These are phyloP conservation scores for Cephus spinipes DNA, from an alignment of 2,888 invertebrate species.

Conservation along the genomic window DNA sequence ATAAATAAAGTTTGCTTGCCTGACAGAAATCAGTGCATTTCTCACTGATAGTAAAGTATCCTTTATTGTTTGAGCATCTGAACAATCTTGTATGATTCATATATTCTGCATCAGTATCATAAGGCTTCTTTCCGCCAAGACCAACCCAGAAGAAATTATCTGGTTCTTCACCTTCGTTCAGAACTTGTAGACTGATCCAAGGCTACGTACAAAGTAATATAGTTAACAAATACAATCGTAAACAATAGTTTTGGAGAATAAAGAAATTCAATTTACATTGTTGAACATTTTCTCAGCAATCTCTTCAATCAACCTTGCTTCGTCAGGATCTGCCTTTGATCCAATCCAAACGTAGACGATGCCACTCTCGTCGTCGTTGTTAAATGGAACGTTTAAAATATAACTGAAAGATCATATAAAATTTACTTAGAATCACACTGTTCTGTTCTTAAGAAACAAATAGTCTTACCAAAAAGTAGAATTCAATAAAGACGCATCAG, in stretches of 20 bases:
- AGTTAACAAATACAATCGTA: neutral
- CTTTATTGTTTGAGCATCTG: constrained; percentile 99
- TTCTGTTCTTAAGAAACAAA: neutral
- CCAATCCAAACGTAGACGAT: constrained; percentile 98
- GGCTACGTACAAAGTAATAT: constrained; percentile 52
- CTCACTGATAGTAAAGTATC: constrained; percentile 98
- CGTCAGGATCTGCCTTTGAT: constrained; percentile 84
- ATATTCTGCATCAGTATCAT: constrained; percentile 89
- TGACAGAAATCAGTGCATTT: constrained; percentile 99
- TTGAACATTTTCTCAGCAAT: constrained; percentile 95
- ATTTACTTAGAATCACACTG: constrained; percentile 4
- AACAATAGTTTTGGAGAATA: constrained; percentile 12
- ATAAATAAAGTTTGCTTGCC: constrained; percentile 66
- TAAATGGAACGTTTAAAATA: constrained; percentile 92
- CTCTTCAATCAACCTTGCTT: constrained; percentile 87
- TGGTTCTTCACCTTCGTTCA: constrained; percentile 95
- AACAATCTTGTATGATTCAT: constrained; percentile 95
- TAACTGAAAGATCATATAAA: constrained; percentile 73
- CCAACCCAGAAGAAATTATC: constrained; percentile 99
- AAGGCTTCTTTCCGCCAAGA: constrained; percentile 90
- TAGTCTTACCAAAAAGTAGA: constrained; percentile 90
- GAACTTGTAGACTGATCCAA: constrained; percentile 75
- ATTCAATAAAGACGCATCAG: constrained; percentile 87
- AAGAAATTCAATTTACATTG: constrained; percentile 72
- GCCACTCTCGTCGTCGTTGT: constrained; percentile 85